Base-by-base conservation (phyloP, 2,797 vertebrate genomes). In the Artibeus jamaicensis region DNA sequence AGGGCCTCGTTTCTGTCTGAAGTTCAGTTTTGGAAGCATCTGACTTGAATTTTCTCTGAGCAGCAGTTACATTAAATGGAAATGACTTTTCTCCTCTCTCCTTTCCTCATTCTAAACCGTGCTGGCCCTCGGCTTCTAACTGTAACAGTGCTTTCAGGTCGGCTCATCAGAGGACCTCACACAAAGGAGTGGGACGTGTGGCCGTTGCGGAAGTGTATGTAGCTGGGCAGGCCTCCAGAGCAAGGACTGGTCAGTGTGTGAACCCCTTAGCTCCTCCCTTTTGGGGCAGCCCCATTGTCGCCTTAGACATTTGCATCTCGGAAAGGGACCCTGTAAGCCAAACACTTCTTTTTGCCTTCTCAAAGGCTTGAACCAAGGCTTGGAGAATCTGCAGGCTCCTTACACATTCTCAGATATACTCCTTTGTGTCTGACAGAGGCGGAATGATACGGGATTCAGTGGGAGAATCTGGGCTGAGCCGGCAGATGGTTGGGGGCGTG, bases 381-480 rank as follows among this genome's bases (percentile, higher is more conserved):
- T 89, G 96, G 78, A 89, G 93, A 92, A 37, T 50, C 29, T 39
- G 59, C 0, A 5, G 29, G 26, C 14, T 77, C n/a, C 87, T 93
- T 50, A 39, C 94, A 94, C 16, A 0, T 93, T 96, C 88, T 96
- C 87, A 90, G 68, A 37, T 92, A 42, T 1, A 67, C 34, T 34
- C 55, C 48, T 88, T 39, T 57, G 81, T 2, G 26, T 44, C 71
- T 62, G 46, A 65, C 24, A n/a, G 74, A 46, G 79, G 87, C 55
- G 84, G 85, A 89, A 86, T 81, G 92, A 82, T 91, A 71, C 0
- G 7, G 70, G 32, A 42, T 24, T 79, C 48, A 0, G 2, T 87
- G 86, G 79, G 81, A 94, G 76, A 85, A 73, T 65, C 44, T 0
- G 15, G 67, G 26, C n/a, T 0, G 3, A 74, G 16, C 81, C 78